Conservation (phyloP, 2,797 vertebrate species). For the Parauchenoglanis ngamensis region DNA sequence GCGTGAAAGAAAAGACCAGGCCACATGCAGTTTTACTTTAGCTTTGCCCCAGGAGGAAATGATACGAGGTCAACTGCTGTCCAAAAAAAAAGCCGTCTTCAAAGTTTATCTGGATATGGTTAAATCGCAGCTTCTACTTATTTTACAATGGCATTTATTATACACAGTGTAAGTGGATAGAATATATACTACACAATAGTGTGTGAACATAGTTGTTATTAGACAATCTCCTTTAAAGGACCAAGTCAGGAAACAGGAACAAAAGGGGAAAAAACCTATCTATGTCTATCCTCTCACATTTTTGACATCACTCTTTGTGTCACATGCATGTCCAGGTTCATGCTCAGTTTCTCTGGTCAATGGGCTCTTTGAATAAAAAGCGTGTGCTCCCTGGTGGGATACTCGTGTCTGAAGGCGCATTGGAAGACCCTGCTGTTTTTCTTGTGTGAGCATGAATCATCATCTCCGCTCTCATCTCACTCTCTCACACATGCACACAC, state of each 20-base stretch:
- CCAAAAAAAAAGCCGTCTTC: background rate
- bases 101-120: background rate
- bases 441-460: constrained; percentile 52
- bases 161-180: background rate
- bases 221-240: background rate
- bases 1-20: background rate
- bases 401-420: constrained; percentile 27
- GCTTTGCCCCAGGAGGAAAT: constrained; percentile 11
- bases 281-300: constrained; percentile 1
- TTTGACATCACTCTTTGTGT: background rate
- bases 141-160: background rate
- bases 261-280: background rate
- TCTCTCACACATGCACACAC: constrained; percentile 12
- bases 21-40: constrained; percentile 23
- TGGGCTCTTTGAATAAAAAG: constrained; percentile 49
- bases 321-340: constrained; percentile 9
- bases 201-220: background rate
- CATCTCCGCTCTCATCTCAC: background rate
- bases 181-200: background rate
- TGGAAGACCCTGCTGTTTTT: constrained; percentile 51
- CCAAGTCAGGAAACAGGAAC: background rate
- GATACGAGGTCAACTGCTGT: constrained; percentile 1
- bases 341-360: constrained; percentile 41
- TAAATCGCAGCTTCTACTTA: background rate
- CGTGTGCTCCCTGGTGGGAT: constrained; percentile 32